These are phyloP conservation scores for Xiphias gladius DNA, from an alignment of 2,113 vertebrate species.

Conservation along the genomic window DNA sequence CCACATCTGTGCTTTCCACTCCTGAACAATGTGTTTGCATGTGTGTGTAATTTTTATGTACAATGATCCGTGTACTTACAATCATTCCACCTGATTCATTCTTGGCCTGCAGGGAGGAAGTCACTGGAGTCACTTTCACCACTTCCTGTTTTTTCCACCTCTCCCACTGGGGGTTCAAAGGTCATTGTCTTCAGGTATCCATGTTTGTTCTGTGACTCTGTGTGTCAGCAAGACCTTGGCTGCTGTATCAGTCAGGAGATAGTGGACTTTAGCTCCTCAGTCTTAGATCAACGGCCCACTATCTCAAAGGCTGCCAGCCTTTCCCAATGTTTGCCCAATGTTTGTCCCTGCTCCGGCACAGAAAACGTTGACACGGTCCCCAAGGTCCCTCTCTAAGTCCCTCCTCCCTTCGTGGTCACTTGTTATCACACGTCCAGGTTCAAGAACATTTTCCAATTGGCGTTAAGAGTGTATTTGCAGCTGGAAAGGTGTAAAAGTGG, in stretches of 20 bases:
- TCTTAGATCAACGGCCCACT: slow-evolving; percentile 84
- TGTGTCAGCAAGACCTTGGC: slow-evolving; percentile 82
- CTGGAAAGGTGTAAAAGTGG: slow-evolving; percentile 25
- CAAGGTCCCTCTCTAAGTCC: slow-evolving; percentile 76
- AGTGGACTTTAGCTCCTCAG: slow-evolving; percentile 79
- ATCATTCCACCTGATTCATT: slow-evolving; percentile 80
- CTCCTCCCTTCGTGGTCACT: slow-evolving; percentile 59
- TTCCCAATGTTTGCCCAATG: slow-evolving; percentile 84
- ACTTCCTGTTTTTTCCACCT: slow-evolving; percentile 73
- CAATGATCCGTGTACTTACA: slow-evolving; percentile 74
- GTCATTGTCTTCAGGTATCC: slow-evolving; percentile 85
- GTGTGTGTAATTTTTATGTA: slow-evolving; percentile 56
- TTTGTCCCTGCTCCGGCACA: slow-evolving; percentile 81
- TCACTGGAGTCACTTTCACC: slow-evolving; percentile 76
- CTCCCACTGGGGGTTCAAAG: slow-evolving; percentile 68
- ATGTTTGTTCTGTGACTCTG: slow-evolving; percentile 77
- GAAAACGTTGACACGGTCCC: slow-evolving; percentile 83
- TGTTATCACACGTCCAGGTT: slow-evolving; percentile 73
- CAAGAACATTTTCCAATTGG: slow-evolving; percentile 70
- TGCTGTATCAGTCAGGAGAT: slow-evolving; percentile 78
- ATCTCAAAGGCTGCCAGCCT: slow-evolving; percentile 82
- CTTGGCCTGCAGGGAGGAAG: slow-evolving; percentile 72
- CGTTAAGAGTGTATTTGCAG: slow-evolving; percentile 10
- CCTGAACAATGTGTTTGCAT: slow-evolving; percentile 52
- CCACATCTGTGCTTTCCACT: slow-evolving; percentile 75